These are phyloP conservation scores for Neopipo cinnamomea DNA, from an alignment of 2,113 vertebrate genomes.

Conservation along the genomic window DNA sequence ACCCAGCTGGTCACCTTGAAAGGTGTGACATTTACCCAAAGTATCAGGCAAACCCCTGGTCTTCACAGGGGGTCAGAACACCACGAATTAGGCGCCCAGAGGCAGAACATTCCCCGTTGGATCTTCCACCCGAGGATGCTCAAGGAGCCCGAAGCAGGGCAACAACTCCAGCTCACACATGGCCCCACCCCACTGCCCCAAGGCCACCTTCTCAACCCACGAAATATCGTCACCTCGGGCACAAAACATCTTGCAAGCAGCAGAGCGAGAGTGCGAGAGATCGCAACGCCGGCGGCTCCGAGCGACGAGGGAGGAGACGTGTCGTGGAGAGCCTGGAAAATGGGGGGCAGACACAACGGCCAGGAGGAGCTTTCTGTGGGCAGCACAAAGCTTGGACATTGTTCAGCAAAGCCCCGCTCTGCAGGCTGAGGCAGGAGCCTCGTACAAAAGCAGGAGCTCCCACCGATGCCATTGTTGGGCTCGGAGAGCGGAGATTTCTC, in stretches of 20 bases:
- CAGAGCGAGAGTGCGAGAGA: fast-evolving
- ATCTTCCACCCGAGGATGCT: neutral
- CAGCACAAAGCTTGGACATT: neutral
- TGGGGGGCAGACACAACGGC: neutral
- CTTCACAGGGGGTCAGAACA: neutral
- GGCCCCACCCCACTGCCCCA: neutral
- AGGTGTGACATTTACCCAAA: neutral
- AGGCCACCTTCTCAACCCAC: neutral
- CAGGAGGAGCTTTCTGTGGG: neutral
- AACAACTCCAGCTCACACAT: neutral
- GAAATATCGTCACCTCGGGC: fast-evolving
- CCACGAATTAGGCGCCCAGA: fast-evolving
- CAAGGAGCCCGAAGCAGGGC: neutral
- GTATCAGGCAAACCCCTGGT: fast-evolving
- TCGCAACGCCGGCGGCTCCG: neutral
- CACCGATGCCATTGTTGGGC: constrained; percentile 59
- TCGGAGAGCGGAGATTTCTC: constrained; percentile 26
- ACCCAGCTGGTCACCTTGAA: neutral
- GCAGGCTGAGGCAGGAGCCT: neutral
- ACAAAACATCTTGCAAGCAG: neutral
- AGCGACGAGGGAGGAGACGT: fast-evolving
- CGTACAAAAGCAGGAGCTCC: constrained; percentile 36
- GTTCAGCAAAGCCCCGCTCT: constrained; percentile 11
- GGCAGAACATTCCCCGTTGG: neutral
- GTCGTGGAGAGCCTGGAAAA: neutral